phyloP scores from a whole-genome alignment of 2,888 invertebrate genomes.

The Dioctria linearis region DNA sequence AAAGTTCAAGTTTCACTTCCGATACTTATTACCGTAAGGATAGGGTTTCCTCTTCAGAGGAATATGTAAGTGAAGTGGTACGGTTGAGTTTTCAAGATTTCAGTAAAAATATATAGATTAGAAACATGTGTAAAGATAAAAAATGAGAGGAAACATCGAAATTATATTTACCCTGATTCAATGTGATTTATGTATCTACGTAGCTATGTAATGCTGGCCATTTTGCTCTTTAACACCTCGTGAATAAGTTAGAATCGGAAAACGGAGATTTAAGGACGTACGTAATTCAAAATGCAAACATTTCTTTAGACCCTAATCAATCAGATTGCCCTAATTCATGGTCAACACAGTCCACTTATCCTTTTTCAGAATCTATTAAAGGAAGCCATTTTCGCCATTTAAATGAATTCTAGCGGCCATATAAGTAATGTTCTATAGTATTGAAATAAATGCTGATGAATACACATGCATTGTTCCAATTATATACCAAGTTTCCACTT shows the following conservation, averaged over 20 bases:
- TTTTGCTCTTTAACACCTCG: neutral
- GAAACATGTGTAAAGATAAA: neutral
- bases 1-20: neutral
- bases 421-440: too few relatives aligned
- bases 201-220: too few relatives aligned
- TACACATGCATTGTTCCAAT: neutral
- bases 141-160: neutral
- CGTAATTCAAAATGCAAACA: neutral
- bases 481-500: constrained; percentile 1
- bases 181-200: too few relatives aligned
- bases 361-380: too few relatives aligned
- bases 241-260: neutral
- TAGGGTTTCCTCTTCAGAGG: too few relatives aligned
- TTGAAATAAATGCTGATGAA: neutral
- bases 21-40: neutral
- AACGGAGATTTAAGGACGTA: neutral
- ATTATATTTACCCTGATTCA: neutral
- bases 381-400: too few relatives aligned
- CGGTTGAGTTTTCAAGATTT: neutral
- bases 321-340: neutral
- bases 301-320: constrained; percentile 7
- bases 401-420: too few relatives aligned
- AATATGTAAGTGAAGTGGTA: neutral
- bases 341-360: too few relatives aligned
- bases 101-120: too few relatives aligned